Evolutionary conservation across 2,888 invertebrate genomes (phyloP).

Genomic region (Caradrina kadenii): DNA sequence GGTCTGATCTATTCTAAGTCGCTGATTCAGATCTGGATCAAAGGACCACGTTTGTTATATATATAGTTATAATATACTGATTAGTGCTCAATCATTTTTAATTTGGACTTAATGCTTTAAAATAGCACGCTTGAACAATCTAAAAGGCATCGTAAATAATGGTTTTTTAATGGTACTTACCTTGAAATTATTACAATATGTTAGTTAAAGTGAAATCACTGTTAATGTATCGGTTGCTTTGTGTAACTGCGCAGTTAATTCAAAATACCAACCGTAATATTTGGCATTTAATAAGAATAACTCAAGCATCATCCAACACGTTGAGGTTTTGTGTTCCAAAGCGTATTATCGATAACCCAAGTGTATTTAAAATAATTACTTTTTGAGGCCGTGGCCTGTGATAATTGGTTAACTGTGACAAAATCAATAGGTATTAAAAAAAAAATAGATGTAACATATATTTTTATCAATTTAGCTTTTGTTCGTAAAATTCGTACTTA

Average conservation of each 20-base stretch:
- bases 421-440: slow-evolving; percentile 6
- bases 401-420: slow-evolving; percentile 26
- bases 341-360: slow-evolving; percentile 9
- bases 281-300: slow-evolving; percentile 11
- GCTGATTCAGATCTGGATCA: slow-evolving; percentile 1
- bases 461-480: no score
- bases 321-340: slow-evolving; percentile 62
- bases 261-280: slow-evolving; percentile 5
- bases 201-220: background rate
- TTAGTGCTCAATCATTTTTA: background rate
- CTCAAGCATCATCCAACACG: slow-evolving; percentile 13
- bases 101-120: background rate
- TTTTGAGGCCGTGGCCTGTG: slow-evolving; percentile 11
- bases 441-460: no score
- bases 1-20: background rate
- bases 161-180: background rate
- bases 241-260: background rate
- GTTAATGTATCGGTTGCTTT: no score
- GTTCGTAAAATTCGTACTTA: no score
- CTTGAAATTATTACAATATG: background rate
- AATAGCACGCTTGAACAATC: background rate
- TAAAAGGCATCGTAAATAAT: background rate
- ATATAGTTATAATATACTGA: no score
- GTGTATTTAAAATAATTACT: slow-evolving; percentile 31
- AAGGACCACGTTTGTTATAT: slow-evolving; percentile 13